Evolutionary conservation across 92 coral and sea anemone genomes (phyloP).

Genomic region (Siderastrea radians): DNA sequence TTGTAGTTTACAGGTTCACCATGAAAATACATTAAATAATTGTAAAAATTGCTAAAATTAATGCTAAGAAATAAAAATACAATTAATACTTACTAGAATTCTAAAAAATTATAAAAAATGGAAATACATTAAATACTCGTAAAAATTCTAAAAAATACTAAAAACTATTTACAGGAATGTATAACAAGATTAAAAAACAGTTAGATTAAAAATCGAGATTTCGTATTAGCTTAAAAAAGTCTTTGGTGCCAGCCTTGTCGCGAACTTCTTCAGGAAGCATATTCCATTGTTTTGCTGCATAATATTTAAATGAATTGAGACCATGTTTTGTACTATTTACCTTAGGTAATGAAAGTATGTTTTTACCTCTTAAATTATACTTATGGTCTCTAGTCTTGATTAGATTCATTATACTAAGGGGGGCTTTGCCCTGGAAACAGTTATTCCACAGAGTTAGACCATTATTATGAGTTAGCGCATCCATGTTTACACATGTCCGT

Average conservation of each 20-base stretch:
- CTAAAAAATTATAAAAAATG: too few relatives aligned
- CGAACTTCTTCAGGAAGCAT: slow-evolving; percentile 21
- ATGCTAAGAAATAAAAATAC: too few relatives aligned
- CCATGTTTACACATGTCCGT: too few relatives aligned
- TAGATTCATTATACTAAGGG: too few relatives aligned
- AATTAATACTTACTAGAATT: too few relatives aligned
- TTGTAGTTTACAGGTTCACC: not conserved
- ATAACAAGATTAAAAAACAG: slow-evolving; percentile 7
- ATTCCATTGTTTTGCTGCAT: slow-evolving; percentile 34
- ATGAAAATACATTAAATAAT: slow-evolving; percentile 9
- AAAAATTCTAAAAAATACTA: slow-evolving; percentile 14
- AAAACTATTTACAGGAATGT: not conserved
- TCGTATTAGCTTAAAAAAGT: slow-evolving; percentile 12
- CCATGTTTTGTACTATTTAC: slow-evolving; percentile 50
- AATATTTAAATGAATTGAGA: slow-evolving; percentile 32
- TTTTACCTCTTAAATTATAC: slow-evolving; percentile 44
- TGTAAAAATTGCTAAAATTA: too few relatives aligned
- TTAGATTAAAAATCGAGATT: slow-evolving; percentile 1
- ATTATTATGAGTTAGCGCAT: too few relatives aligned
- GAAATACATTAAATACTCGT: not conserved
- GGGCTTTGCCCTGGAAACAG: too few relatives aligned
- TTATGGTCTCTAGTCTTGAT: too few relatives aligned
- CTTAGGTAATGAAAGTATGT: slow-evolving; percentile 31
- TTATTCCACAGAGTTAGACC: too few relatives aligned
- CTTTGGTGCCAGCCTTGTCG: slow-evolving; percentile 23